These are phyloP conservation scores for Arnoldichthys spilopterus DNA, from an alignment of 2,797 vertebrate genomes.

Conservation along the genomic window DNA sequence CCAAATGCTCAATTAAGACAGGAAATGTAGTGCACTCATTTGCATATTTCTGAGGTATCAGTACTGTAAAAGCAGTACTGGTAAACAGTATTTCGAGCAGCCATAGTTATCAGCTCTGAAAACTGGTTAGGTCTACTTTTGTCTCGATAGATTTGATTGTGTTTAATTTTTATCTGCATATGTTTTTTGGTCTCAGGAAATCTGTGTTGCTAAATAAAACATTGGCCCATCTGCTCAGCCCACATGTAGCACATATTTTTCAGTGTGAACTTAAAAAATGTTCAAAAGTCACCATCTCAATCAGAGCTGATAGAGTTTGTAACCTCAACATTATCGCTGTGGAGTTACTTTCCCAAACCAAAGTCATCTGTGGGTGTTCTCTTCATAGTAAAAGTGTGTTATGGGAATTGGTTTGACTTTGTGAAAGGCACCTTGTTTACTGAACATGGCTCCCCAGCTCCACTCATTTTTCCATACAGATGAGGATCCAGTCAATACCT, in stretches of 20 bases:
- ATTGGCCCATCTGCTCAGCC: constrained; percentile 24
- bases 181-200: constrained; percentile 16
- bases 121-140: background rate
- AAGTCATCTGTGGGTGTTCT: background rate
- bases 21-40: too few species aligned
- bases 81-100: too few species aligned
- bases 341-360: background rate
- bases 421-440: constrained; percentile 17
- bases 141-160: background rate
- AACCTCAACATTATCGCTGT: background rate
- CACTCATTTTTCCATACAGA: constrained; percentile 33
- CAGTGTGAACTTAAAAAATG: background rate
- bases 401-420: constrained; percentile 23
- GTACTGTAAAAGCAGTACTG: too few species aligned
- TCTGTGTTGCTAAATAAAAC: constrained; percentile 20
- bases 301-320: background rate
- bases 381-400: constrained; percentile 4
- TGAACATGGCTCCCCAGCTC: background rate
- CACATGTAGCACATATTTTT: constrained; percentile 12
- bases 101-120: too few species aligned
- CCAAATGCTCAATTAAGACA: too few species aligned
- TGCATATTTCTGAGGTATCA: too few species aligned
- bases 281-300: background rate
- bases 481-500: constrained; percentile 24
- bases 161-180: background rate